Percentiles rank a stretch among this genome's conserved stretches.
phyloP scores from a whole-genome alignment of 2,888 invertebrate genomes.

The Caenorhabditis imperialis region DNA sequence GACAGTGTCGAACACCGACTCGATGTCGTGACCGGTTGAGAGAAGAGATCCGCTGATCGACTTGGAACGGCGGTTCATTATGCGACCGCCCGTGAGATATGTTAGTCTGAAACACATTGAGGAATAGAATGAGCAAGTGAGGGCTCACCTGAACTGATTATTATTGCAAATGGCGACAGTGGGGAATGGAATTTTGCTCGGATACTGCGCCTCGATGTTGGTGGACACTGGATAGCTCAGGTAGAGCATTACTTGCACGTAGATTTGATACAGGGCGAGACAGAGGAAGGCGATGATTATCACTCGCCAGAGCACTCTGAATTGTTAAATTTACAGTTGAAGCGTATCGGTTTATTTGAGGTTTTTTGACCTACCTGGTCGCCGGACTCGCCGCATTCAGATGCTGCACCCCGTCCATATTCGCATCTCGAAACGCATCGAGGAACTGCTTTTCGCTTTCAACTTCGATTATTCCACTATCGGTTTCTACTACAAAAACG shows the following conservation, averaged over 20 bases:
- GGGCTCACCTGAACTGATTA: slow-evolving; percentile 73
- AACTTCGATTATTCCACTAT: slow-evolving; percentile 44
- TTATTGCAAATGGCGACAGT: slow-evolving; percentile 76
- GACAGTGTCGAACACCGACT: slow-evolving; percentile 57
- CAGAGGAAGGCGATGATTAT: slow-evolving; percentile 69
- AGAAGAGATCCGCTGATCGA: slow-evolving; percentile 33
- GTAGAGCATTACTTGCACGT: slow-evolving; percentile 65
- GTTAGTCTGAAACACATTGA: slow-evolving; percentile 72
- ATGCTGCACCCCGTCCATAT: slow-evolving; percentile 77
- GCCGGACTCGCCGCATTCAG: slow-evolving; percentile 61
- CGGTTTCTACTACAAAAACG: slow-evolving; percentile 52
- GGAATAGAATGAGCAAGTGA: no score
- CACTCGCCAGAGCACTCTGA: slow-evolving; percentile 64
- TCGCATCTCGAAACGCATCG: slow-evolving; percentile 72
- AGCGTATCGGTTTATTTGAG: no score
- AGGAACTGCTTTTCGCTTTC: slow-evolving; percentile 57
- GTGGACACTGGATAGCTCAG: slow-evolving; percentile 69
- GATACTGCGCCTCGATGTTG: slow-evolving; percentile 76
- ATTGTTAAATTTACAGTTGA: no score
- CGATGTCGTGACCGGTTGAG: slow-evolving; percentile 46
- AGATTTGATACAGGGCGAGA: slow-evolving; percentile 72
- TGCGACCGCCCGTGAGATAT: slow-evolving; percentile 71
- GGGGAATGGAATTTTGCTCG: slow-evolving; percentile 72
- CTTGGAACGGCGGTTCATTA: slow-evolving; percentile 69
- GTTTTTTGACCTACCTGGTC: slow-evolving; percentile 55